Evolutionary conservation across 2,888 invertebrate species (phyloP).

Genomic region (Acrobasis suavella): DNA sequence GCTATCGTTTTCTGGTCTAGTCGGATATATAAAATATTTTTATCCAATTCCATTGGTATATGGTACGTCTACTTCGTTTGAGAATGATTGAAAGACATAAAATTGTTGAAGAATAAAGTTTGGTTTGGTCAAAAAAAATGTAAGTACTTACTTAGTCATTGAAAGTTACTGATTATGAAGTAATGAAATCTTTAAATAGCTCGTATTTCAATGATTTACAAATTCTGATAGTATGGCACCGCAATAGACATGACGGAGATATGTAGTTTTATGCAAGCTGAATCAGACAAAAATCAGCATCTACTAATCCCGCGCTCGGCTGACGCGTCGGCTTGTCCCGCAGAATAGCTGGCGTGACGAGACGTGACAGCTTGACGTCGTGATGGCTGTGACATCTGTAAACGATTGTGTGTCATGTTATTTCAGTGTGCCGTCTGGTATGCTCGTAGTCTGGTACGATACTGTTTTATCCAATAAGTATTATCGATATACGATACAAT

Average conservation of each 20-base stretch:
- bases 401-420: neutral
- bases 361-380: slow-evolving; percentile 13
- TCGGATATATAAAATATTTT: no score
- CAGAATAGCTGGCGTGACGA: slow-evolving; percentile 6
- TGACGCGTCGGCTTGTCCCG: slow-evolving; percentile 4
- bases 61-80: no score
- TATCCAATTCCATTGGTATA: no score
- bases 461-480: no score
- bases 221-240: neutral
- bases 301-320: neutral
- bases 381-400: neutral
- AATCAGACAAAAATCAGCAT: slow-evolving; percentile 12
- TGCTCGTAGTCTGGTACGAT: neutral
- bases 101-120: no score
- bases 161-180: neutral
- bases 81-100: no score
- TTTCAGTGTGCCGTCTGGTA: neutral
- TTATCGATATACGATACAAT: no score
- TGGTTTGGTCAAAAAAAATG: no score
- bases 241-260: neutral
- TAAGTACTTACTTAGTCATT: no score
- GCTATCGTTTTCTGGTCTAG: no score
- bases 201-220: no score
- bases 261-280: neutral
- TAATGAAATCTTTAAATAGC: no score